phyloP scores from a whole-genome alignment of 2,888 invertebrate genomes.

The Achlya flavicornis region DNA sequence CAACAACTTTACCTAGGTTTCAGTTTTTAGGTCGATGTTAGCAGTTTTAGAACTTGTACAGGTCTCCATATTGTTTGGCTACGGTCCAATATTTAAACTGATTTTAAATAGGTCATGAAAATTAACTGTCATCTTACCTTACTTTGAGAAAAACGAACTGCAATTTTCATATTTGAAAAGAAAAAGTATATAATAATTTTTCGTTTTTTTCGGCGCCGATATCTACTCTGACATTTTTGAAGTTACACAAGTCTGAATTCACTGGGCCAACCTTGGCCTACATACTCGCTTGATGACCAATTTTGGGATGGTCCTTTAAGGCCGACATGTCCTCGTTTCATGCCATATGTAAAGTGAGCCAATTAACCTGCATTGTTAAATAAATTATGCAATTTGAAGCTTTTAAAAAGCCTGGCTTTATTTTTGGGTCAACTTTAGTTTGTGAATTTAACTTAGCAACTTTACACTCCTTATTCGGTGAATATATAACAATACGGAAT shows the following conservation, averaged over 20 bases:
- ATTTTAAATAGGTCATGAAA: neutral
- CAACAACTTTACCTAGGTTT: neutral
- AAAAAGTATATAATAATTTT: too few species aligned
- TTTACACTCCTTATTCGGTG: too few species aligned
- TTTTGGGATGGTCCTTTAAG: neutral
- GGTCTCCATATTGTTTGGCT: neutral
- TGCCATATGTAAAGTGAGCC: slow-evolving; percentile 1
- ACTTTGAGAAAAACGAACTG: too few species aligned
- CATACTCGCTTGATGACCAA: neutral
- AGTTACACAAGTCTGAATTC: neutral
- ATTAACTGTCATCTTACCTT: neutral
- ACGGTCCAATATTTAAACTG: neutral
- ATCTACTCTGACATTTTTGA: too few species aligned
- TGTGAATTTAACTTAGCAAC: too few species aligned
- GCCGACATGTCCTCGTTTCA: slow-evolving; percentile 1
- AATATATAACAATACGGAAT: too few species aligned
- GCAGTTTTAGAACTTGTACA: neutral
- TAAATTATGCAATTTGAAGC: neutral
- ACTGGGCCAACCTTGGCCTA: neutral
- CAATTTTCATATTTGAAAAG: too few species aligned
- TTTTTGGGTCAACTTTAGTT: neutral
- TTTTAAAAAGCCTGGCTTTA: neutral
- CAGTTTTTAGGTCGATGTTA: neutral
- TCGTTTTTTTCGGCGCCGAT: too few species aligned
- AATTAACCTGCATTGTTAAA: neutral